These are phyloP conservation scores for Eidolon dupreanum DNA, from an alignment of 2,797 vertebrate genomes.

Conservation along the genomic window DNA sequence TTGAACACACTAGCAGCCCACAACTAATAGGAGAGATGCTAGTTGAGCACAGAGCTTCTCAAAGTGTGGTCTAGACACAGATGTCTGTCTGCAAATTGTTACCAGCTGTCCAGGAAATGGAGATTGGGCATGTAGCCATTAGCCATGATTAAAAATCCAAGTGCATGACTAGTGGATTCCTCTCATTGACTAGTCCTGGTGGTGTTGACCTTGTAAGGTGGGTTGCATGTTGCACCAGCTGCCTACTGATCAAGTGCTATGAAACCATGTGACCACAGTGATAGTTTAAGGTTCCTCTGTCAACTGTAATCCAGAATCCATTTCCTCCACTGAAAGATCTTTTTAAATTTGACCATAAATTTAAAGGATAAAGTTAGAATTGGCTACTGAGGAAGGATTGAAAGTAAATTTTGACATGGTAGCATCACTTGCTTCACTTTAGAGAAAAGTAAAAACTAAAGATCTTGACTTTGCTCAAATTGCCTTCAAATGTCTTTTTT, in stretches of 20 bases:
- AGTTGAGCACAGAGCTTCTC: background rate
- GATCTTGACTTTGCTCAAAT: background rate
- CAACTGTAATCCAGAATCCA: background rate
- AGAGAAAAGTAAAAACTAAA: background rate
- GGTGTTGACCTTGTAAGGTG: background rate
- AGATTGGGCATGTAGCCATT: background rate
- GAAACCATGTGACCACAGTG: background rate
- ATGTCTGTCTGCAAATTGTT: background rate
- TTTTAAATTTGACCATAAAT: background rate
- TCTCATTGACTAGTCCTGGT: background rate
- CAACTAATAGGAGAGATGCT: background rate
- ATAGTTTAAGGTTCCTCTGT: background rate
- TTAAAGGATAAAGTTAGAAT: background rate
- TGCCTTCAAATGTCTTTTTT: background rate
- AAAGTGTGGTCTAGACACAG: background rate
- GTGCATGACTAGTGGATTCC: background rate
- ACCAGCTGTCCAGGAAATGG: background rate
- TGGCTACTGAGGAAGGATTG: background rate
- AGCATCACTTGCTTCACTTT: background rate
- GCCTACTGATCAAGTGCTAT: background rate
- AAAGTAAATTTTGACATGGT: background rate
- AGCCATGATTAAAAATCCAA: background rate
- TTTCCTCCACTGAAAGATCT: background rate
- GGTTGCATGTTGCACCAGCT: background rate
- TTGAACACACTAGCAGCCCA: background rate